A percentile compares a stretch with the other conserved stretches of the same genome.
These are phyloP conservation scores for Sisyra terminalis DNA, from an alignment of 2,888 invertebrate genomes.

Conservation along the genomic window DNA sequence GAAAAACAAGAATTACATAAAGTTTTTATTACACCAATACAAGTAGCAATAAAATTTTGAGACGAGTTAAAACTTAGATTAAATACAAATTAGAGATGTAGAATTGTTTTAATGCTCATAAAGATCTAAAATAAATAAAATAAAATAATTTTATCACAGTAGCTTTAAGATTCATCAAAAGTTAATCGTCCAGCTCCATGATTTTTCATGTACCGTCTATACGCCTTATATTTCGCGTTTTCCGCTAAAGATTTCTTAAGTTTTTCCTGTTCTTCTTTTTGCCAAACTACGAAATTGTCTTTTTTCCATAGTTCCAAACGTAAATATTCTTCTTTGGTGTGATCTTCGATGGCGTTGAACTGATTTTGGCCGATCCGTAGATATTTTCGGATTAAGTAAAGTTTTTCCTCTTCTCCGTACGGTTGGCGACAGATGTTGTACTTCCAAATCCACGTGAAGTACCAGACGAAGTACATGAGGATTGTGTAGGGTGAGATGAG, in stretches of 20 bases:
- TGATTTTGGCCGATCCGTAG: conserved; percentile 57
- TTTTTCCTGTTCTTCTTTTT: conserved; percentile 66
- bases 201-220: conserved; percentile 77
- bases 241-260: conserved; percentile 72
- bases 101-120: background rate
- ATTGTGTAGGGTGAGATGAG: conserved; percentile 63
- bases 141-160: conserved; percentile 5
- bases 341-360: conserved; percentile 56
- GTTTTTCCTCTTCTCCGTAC: conserved; percentile 68
- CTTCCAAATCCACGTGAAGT: conserved; percentile 64
- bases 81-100: no score
- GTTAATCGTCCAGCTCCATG: conserved; percentile 81
- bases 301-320: conserved; percentile 65
- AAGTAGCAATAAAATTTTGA: no score
- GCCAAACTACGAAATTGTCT: conserved; percentile 65
- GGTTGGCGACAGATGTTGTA: conserved; percentile 57
- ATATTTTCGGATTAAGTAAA: conserved; percentile 65
- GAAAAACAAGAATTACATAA: no score
- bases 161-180: conserved; percentile 61
- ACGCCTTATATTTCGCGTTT: conserved; percentile 74
- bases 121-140: background rate
- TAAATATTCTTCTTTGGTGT: conserved; percentile 55
- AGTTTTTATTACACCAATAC: no score
- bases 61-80: no score
- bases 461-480: conserved; percentile 55